Conservation (phyloP, 1,140 invertebrate species). For the Heliconius congener region DNA sequence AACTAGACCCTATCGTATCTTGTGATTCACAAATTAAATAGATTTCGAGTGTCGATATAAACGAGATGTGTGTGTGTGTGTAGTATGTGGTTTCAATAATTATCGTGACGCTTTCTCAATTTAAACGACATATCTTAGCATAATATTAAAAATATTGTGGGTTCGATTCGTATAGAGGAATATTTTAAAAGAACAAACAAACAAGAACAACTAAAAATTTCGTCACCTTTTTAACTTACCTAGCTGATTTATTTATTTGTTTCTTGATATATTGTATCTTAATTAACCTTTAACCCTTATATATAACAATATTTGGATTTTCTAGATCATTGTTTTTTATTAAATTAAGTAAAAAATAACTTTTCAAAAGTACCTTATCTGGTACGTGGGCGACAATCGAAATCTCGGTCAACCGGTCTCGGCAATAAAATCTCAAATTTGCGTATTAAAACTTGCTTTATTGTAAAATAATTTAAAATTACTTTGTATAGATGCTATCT, state of each 20-base stretch:
- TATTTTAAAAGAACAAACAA: too few relatives aligned
- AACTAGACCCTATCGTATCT: conserved; percentile 7
- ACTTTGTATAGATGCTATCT: conserved; percentile 27
- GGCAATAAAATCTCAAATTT: conserved; percentile 13
- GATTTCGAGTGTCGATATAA: background rate
- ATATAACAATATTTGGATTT: too few relatives aligned
- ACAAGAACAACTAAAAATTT: too few relatives aligned
- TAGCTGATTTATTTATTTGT: too few relatives aligned
- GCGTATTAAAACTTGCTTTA: conserved; percentile 22
- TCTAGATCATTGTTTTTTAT: too few relatives aligned
- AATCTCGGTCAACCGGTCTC: conserved; percentile 6
- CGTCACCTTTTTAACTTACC: too few relatives aligned
- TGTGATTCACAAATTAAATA: conserved; percentile 4
- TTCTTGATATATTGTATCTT: too few relatives aligned
- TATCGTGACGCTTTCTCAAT: background rate
- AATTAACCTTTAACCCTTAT: too few relatives aligned
- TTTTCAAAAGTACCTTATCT: too few relatives aligned
- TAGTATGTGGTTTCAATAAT: background rate
- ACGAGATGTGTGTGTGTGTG: conserved; percentile 7
- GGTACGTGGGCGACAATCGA: conserved; percentile 17
- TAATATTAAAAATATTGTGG: background rate
- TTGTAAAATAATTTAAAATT: conserved; percentile 26
- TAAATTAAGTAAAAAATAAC: too few relatives aligned
- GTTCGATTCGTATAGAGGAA: too few relatives aligned
- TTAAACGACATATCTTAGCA: background rate